Evolutionary conservation across 1,140 invertebrate species (phyloP), one percentile per base, ranked within the genome.

Genomic region (Aricia agestis): DNA sequence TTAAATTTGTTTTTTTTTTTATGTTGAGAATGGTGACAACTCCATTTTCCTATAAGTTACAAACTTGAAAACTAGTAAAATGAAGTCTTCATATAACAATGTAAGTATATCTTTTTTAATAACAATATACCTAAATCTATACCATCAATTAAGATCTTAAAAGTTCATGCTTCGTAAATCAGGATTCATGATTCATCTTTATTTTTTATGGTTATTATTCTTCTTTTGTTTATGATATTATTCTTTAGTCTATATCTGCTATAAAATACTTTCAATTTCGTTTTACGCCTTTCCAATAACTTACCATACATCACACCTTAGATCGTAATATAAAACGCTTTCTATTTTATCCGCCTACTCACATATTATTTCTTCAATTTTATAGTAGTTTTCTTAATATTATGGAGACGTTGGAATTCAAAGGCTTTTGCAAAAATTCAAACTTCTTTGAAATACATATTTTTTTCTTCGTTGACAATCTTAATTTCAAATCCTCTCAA

Each of bases 401-500:
- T 42, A 42, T 52, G 0, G 45, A 13, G 6, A 52, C 11, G 45
- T 52, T 52, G 6, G 41, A 6, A 42, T 42, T 11, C 41, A 52
- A 52, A 52, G 4, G 45, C 45, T 7, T 7, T 36, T 52, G 45
- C 45, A 52, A 52, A 45, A 52, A 15, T 52, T 13, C 45, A 52
- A 52, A 52, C 1, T 52, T 52, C 11, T 52, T 52, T 9, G 2
- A 2, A 36, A 2, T 36, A 25, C 36, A 36, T n/a, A n/a, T 25
- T 36, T 36, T 36, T 36, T 36, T 36, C 36, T 5, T 6, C 36
- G 9, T 36, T 36, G 36, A 36, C 45, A 52, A 52, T 52, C 45
- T 63, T 63, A 63, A 63, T 31, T 63, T 63, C 18, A 63, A 63
- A 63, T 63, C 59, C 59, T 63, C 59, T 18, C 10, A 63, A 63